Evolutionary conservation across 1,140 invertebrate species (phyloP).

Genomic region (Pogonomyrmex barbatus): DNA sequence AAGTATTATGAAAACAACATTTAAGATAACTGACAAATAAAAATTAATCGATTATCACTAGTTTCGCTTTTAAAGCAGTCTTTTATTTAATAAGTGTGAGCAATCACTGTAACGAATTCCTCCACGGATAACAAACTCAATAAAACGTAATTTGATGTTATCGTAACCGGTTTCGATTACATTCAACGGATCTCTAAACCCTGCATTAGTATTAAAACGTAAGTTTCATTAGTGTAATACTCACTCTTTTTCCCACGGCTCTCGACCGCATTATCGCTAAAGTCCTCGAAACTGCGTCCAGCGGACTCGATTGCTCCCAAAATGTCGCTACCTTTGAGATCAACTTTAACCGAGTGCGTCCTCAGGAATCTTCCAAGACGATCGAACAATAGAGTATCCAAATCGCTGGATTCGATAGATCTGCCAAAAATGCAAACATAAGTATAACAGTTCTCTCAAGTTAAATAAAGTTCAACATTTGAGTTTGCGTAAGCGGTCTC

Average conservation of each 20-base stretch:
- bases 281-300: slow-evolving; percentile 92
- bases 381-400: slow-evolving; percentile 89
- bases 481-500: too few species aligned
- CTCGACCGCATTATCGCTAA: slow-evolving; percentile 89
- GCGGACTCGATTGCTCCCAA: slow-evolving; percentile 91
- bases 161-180: slow-evolving; percentile 21
- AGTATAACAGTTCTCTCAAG: not conserved
- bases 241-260: slow-evolving; percentile 91
- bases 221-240: slow-evolving; percentile 65
- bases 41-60: slow-evolving; percentile 5
- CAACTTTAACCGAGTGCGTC: slow-evolving; percentile 93
- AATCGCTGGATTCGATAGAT: slow-evolving; percentile 86
- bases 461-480: not conserved
- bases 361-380: slow-evolving; percentile 91
- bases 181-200: not conserved
- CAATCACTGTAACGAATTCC: not conserved
- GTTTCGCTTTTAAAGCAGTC: slow-evolving; percentile 39
- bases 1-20: not conserved
- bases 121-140: not conserved
- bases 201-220: not conserved
- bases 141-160: slow-evolving; percentile 41
- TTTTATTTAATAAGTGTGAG: slow-evolving; percentile 27
- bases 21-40: not conserved
- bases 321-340: slow-evolving; percentile 94
- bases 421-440: slow-evolving; percentile 69